Evolutionary conservation across 2,113 vertebrate species (phyloP).

Genomic region (Holacanthus passer): DNA sequence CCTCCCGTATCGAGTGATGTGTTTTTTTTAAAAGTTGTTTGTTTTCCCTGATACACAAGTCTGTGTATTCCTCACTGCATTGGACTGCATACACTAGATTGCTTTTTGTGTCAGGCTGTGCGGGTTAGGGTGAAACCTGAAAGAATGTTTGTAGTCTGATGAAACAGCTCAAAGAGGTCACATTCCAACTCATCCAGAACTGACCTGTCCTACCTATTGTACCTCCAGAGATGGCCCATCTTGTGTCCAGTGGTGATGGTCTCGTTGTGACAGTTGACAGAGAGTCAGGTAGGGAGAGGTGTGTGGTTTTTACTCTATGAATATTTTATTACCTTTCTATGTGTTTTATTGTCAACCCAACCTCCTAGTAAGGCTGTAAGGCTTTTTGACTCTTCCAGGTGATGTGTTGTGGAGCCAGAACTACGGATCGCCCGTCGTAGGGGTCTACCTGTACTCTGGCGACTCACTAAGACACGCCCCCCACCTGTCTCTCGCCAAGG

Average conservation of each 20-base stretch:
- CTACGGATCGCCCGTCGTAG: conserved; percentile 91
- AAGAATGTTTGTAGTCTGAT: neutral
- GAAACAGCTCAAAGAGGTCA: too few species aligned
- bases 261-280: conserved; percentile 94
- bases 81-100: too few species aligned
- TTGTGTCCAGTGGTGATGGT: conserved; percentile 92
- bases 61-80: too few species aligned
- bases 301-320: conserved; percentile 30
- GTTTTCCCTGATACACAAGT: too few species aligned
- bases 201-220: conserved; percentile 13
- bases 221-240: conserved; percentile 90
- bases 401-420: conserved; percentile 95
- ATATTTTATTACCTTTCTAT: neutral
- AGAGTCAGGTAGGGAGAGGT: conserved; percentile 80
- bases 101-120: too few species aligned
- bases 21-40: too few species aligned
- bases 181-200: neutral
- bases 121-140: too few species aligned
- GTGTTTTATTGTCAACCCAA: neutral
- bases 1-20: too few species aligned
- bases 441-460: conserved; percentile 92
- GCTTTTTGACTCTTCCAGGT: conserved; percentile 69
- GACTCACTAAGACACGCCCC: conserved; percentile 90
- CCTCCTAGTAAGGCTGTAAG: neutral
- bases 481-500: conserved; percentile 92